These are phyloP conservation scores for Chelidonichthys spinosus DNA, from an alignment of 2,797 vertebrate genomes.

Conservation along the genomic window DNA sequence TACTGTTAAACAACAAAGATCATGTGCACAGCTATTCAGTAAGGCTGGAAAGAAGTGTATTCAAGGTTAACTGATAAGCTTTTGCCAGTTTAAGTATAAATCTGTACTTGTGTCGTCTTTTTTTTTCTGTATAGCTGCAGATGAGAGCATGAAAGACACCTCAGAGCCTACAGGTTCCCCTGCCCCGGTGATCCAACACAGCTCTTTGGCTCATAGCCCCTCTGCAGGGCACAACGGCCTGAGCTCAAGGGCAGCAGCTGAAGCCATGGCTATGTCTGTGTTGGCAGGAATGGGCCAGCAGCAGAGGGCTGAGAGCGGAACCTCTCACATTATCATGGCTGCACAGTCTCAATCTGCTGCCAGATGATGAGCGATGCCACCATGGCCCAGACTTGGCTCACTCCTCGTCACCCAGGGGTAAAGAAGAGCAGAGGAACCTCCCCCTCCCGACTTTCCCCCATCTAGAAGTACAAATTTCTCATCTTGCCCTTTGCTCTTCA, in stretches of 20 bases:
- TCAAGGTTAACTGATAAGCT: neutral
- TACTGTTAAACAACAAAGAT: neutral
- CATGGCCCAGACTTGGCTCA: constrained; percentile 67
- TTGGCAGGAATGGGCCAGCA: constrained; percentile 95
- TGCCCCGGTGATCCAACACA: constrained; percentile 94
- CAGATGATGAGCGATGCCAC: constrained; percentile 92
- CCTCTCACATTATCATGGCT: constrained; percentile 95
- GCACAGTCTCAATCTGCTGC: constrained; percentile 95
- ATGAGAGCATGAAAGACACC: constrained; percentile 93
- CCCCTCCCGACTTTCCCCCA: neutral
- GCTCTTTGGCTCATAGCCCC: constrained; percentile 87
- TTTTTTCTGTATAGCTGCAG: constrained; percentile 53
- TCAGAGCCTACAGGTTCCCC: constrained; percentile 93
- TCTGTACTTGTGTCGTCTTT: neutral
- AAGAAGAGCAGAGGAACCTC: constrained; percentile 59
- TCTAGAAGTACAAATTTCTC: constrained; percentile 49
- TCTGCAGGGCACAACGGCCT: constrained; percentile 88
- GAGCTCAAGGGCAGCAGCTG: constrained; percentile 91
- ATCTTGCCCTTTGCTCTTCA: constrained; percentile 18
- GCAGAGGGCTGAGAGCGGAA: constrained; percentile 78
- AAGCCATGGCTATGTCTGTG: constrained; percentile 96
- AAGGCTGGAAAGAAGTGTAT: neutral
- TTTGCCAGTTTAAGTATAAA: neutral
- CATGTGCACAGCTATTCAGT: neutral
- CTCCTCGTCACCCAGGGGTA: constrained; percentile 46